Base-by-base conservation (phyloP, 2,888 invertebrate genomes). In the Lepidonotus clava region DNA sequence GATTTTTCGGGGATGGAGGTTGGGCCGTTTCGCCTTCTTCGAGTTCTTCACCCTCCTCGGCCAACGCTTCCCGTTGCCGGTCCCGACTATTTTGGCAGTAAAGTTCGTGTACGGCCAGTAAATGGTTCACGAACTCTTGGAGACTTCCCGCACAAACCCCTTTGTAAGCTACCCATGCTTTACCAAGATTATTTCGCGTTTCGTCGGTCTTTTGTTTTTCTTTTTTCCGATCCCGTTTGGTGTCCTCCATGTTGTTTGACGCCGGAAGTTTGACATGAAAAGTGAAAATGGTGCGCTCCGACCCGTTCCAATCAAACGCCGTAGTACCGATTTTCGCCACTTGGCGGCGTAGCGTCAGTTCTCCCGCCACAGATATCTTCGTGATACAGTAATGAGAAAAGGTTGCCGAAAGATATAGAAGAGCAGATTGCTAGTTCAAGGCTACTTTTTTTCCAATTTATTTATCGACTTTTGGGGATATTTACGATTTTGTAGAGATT, bases 171-270 rank as follows among this genome's bases (percentile, higher is more conserved):
- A 80, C 34, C 80, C 80, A 80, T 80, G 80, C 80, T 51, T 80
- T 80, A 21, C 80, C 80, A 5, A 80, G 51, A 80, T 80, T 80
- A 80, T 80, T 80, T 18, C 80, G 80, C 18, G 80, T 80, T 80
- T 80, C 80, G 34, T 80, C 80, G 14, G 80, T 80, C 51, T 80
- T 80, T 80, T 80, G 80, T 80, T 80, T 80, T 46, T 80, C 80
- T 51, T 80, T 80, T 80, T 80, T 80, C 51, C 51, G 80, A 80
- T 80, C 46, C n/a, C 46, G 41, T 46, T 41, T 80, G 14, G 41
- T 41, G 11, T 80, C 80, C 80, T 80, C 80, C 80, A 80, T 80
- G 24, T 80, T 80, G 80, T 41, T 46, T 80, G 71, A 71, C 71
- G 71, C 71, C 71, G 71, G 71, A 71, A 71, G 71, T n/a, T n/a